phyloP scores from a whole-genome alignment of 2,113 vertebrate genomes.

The Silurus meridionalis region DNA sequence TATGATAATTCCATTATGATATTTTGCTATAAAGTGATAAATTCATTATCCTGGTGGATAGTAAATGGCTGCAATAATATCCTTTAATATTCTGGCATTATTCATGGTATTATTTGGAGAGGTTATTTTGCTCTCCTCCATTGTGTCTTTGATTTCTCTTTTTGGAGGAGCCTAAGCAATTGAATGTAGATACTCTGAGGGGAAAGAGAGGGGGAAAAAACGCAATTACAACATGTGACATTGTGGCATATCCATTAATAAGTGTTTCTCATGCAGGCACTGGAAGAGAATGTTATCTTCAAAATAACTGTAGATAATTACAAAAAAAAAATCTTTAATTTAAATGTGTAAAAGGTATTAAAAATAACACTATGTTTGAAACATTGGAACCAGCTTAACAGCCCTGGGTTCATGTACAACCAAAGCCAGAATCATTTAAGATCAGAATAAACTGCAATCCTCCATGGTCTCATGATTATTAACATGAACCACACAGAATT shows the following conservation, averaged over 20 bases:
- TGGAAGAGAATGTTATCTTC: conserved; percentile 13
- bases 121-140: conserved; percentile 46
- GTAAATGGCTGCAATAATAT: conserved; percentile 72
- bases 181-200: conserved; percentile 32
- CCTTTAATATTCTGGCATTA: conserved; percentile 70
- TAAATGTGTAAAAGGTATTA: conserved; percentile 4
- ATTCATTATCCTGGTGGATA: conserved; percentile 74
- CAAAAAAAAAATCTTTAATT: background rate
- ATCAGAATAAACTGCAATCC: background rate
- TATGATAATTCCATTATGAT: conserved; percentile 78
- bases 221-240: conserved; percentile 36
- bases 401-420: background rate
- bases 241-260: conserved; percentile 32
- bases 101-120: conserved; percentile 49
- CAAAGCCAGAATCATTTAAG: background rate
- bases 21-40: conserved; percentile 76
- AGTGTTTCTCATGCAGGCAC: conserved; percentile 3
- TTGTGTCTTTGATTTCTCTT: conserved; percentile 38
- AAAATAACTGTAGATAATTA: conserved; percentile 1
- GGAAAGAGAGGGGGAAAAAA: background rate
- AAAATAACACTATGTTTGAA: background rate
- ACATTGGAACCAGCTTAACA: background rate
- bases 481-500: background rate
- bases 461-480: background rate
- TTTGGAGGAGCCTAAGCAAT: conserved; percentile 5